These are phyloP conservation scores for Erpornis zantholeuca DNA, from an alignment of 2,113 vertebrate species.

Conservation along the genomic window DNA sequence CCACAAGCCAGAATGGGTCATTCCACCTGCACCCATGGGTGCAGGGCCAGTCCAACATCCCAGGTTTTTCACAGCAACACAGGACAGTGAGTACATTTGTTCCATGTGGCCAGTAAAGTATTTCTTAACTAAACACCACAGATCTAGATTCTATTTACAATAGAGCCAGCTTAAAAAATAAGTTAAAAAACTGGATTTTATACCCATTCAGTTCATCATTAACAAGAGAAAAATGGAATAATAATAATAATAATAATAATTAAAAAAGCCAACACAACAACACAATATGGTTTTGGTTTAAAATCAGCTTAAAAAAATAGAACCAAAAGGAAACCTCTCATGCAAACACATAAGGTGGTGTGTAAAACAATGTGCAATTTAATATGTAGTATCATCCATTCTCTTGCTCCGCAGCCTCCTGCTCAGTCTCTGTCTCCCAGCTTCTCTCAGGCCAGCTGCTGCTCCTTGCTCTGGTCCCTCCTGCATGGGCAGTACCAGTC, in stretches of 20 bases:
- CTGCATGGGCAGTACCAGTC: background rate
- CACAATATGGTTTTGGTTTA: slow-evolving; percentile 80
- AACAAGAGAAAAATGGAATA: slow-evolving; percentile 72
- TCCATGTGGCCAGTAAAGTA: slow-evolving; percentile 11
- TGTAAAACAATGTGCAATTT: slow-evolving; percentile 91
- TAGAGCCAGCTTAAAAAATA: slow-evolving; percentile 63
- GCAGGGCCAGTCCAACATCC: background rate
- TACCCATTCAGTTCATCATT: slow-evolving; percentile 76
- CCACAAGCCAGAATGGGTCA: background rate
- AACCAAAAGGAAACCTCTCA: slow-evolving; percentile 80
- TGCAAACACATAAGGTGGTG: slow-evolving; percentile 81
- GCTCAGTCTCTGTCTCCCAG: slow-evolving; percentile 3
- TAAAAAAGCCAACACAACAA: slow-evolving; percentile 72
- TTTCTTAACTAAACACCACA: slow-evolving; percentile 3
- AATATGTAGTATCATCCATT: slow-evolving; percentile 86
- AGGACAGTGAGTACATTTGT: background rate
- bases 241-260: slow-evolving; percentile 57
- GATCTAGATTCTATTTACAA: slow-evolving; percentile 64
- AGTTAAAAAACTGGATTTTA: slow-evolving; percentile 74
- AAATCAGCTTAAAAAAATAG: slow-evolving; percentile 80
- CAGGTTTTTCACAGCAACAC: slow-evolving; percentile 13
- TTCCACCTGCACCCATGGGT: background rate
- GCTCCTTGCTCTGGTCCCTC: background rate
- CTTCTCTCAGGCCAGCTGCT: slow-evolving; percentile 65
- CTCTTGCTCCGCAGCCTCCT: slow-evolving; percentile 61